A percentile compares a stretch with the other conserved stretches of the same genome.
phyloP scores from a whole-genome alignment of 1,140 invertebrate species.

The Nylanderia fulva region DNA sequence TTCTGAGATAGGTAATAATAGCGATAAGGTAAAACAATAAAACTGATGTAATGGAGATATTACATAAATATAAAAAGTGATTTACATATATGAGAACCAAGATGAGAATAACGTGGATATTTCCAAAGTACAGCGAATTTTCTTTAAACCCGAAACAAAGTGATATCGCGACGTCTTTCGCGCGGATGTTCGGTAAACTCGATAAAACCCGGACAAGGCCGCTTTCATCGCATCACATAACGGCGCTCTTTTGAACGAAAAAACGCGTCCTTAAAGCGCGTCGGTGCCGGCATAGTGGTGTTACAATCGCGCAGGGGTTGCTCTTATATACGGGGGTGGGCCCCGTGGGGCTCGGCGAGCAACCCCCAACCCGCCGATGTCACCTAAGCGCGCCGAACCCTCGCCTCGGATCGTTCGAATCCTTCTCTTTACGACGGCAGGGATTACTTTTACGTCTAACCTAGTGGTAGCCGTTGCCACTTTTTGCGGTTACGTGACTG shows the following conservation, averaged over 20 bases:
- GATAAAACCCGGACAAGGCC: neutral
- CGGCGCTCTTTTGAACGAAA: constrained; percentile 54
- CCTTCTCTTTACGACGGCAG: constrained; percentile 68
- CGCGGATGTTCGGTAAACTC: neutral
- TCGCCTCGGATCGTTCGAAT: constrained; percentile 74
- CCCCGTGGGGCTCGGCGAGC: constrained; percentile 69
- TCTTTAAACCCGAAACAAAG: neutral
- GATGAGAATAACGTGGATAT: too few relatives aligned
- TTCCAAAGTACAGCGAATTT: too few relatives aligned
- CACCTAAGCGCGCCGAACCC: constrained; percentile 73
- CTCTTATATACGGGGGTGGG: constrained; percentile 66
- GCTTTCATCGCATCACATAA: constrained; percentile 17
- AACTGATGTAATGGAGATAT: too few relatives aligned
- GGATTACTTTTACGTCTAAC: constrained; percentile 75
- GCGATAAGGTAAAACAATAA: too few relatives aligned
- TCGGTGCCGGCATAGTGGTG: constrained; percentile 20
- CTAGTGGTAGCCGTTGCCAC: constrained; percentile 30
- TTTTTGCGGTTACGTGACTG: constrained; percentile 70
- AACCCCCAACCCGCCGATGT: constrained; percentile 69
- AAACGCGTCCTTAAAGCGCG: constrained; percentile 51
- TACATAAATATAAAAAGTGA: neutral
- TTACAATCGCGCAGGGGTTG: constrained; percentile 70
- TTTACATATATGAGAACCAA: neutral
- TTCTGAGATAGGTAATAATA: too few relatives aligned
- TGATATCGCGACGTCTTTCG: neutral